Conservation (phyloP, 2,113 vertebrate genomes). For the Macquaria ambigua region DNA sequence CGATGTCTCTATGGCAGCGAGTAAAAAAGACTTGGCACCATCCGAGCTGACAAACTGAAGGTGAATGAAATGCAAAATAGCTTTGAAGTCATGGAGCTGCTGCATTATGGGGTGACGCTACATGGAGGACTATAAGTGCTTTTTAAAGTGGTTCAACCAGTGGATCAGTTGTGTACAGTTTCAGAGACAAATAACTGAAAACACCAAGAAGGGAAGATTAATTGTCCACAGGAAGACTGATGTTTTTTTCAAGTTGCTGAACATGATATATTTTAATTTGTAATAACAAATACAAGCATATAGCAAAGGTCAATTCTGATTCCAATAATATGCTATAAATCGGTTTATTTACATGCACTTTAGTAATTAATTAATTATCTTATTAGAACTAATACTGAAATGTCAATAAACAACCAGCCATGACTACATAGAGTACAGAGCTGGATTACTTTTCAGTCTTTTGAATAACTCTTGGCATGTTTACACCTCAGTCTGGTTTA, state of each 20-base stretch:
- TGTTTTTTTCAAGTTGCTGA: not conserved
- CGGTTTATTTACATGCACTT: not conserved
- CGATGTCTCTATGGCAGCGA: conserved; percentile 36
- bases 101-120: not conserved
- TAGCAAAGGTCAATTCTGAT: not conserved
- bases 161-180: not conserved
- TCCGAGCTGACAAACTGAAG: conserved; percentile 47
- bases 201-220: not conserved
- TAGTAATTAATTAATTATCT: not conserved
- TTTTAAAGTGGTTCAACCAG: conserved; percentile 5
- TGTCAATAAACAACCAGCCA: conserved; percentile 6
- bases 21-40: conserved; percentile 32
- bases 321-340: not conserved
- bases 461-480: conserved; percentile 14
- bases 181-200: not conserved
- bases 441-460: not conserved
- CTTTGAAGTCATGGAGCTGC: conserved; percentile 48
- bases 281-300: not conserved
- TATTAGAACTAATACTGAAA: not conserved
- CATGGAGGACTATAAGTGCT: conserved; percentile 6
- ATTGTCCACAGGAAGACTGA: not conserved
- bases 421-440: not conserved
- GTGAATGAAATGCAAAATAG: conserved; percentile 54
- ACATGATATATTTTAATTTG: not conserved
- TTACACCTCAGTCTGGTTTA: conserved; percentile 5